Evolutionary conservation across 1,140 invertebrate genomes (phyloP).

Genomic region (Drosophila subpulchrella): DNA sequence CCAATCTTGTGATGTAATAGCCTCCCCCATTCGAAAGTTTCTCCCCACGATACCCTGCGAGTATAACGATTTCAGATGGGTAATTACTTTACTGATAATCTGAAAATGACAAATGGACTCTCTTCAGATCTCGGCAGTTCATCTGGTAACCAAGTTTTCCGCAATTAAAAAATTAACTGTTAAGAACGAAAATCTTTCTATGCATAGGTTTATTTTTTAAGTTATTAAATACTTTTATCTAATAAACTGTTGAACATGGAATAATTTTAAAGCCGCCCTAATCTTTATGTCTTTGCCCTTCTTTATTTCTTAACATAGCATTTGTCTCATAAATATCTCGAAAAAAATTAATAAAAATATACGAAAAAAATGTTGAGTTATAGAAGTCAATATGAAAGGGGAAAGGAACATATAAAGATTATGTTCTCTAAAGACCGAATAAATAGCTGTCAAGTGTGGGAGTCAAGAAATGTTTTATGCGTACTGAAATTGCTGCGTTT

Average conservation of each 20-base stretch:
- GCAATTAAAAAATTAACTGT: background rate
- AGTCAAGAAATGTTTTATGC: background rate
- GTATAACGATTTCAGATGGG: background rate
- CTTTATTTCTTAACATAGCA: background rate
- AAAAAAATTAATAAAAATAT: background rate
- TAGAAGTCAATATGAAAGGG: background rate
- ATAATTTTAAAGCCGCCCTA: background rate
- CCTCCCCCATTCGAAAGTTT: conserved; percentile 63
- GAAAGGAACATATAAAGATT: background rate
- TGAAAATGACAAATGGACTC: background rate
- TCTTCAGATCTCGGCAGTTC: background rate
- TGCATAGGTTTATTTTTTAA: background rate
- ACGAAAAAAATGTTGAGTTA: background rate
- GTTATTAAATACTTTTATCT: background rate
- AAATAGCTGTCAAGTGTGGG: background rate
- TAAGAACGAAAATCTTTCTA: too few relatives aligned
- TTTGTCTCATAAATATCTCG: background rate
- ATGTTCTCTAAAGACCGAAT: background rate
- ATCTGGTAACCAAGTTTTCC: background rate
- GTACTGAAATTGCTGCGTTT: background rate
- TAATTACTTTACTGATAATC: background rate
- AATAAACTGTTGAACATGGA: background rate
- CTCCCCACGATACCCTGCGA: conserved; percentile 19
- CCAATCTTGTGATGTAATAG: conserved; percentile 66
- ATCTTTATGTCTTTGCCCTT: background rate